phyloP scores from a whole-genome alignment of 1,140 invertebrate species.

The Formica selysi region DNA sequence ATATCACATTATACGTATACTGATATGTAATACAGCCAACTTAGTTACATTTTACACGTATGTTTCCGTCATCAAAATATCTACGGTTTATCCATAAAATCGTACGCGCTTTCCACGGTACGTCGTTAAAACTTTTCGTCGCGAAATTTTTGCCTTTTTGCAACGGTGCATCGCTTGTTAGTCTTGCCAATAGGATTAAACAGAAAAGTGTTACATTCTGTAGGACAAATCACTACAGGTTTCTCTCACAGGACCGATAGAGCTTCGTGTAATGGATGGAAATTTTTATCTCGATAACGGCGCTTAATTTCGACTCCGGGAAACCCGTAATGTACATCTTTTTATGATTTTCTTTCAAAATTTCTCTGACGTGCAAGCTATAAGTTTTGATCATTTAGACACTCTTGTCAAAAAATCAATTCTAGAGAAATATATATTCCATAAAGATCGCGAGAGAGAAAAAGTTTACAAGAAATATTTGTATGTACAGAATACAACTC shows the following conservation, averaged over 20 bases:
- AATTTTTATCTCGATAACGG: not conserved
- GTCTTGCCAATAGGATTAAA: constrained; percentile 33
- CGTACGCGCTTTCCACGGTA: not conserved
- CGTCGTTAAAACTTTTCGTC: constrained; percentile 47
- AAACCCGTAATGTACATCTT: not conserved
- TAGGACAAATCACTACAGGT: constrained; percentile 10
- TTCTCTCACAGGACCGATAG: not conserved
- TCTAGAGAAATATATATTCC: not conserved
- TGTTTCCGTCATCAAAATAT: not conserved
- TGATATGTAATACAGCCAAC: not conserved
- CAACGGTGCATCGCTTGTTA: constrained; percentile 24
- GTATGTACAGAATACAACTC: not conserved
- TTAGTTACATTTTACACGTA: not conserved
- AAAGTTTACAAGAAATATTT: not conserved
- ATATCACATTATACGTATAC: not conserved
- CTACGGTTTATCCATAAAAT: constrained; percentile 15
- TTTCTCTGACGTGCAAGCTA: not conserved
- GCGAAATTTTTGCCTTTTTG: constrained; percentile 41
- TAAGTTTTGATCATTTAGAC: not conserved
- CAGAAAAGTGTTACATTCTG: constrained; percentile 10
- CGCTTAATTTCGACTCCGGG: not conserved
- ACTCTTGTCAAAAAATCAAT: not conserved
- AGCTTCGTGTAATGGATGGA: not conserved
- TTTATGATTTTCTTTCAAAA: not conserved
- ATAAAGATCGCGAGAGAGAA: not conserved